Conservation (phyloP, 1,140 invertebrate genomes). For the Ephestia elutella region DNA sequence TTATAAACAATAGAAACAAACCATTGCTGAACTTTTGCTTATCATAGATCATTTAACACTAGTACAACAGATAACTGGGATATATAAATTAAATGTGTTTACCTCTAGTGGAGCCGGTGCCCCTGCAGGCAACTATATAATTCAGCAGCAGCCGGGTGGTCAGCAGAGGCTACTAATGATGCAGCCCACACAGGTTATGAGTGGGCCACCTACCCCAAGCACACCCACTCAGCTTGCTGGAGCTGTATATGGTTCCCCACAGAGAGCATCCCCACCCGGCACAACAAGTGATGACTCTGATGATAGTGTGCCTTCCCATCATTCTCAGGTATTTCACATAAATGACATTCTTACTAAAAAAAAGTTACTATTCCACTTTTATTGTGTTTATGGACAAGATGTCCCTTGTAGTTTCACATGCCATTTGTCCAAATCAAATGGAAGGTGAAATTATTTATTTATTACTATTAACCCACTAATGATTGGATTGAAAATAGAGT, state of each 20-base stretch:
- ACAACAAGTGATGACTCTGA: conserved; percentile 91
- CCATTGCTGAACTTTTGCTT: no score
- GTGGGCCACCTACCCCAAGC: conserved; percentile 73
- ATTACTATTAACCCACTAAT: no score
- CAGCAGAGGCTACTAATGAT: conserved; percentile 77
- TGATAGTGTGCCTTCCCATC: conserved; percentile 84
- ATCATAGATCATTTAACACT: not conserved
- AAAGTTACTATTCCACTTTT: not conserved
- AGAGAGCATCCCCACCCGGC: conserved; percentile 75
- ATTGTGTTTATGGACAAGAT: not conserved
- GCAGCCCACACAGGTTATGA: conserved; percentile 77
- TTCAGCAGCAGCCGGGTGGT: conserved; percentile 78
- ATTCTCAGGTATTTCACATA: conserved; percentile 48
- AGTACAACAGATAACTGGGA: no score
- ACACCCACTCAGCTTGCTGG: conserved; percentile 72
- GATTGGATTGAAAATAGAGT: no score
- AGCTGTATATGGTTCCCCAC: conserved; percentile 74
- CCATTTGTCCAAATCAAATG: no score
- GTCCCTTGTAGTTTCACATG: no score
- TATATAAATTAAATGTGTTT: not conserved
- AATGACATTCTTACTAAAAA: not conserved
- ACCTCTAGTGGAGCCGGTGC: conserved; percentile 53
- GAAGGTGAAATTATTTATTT: no score
- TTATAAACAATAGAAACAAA: no score
- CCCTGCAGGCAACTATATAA: conserved; percentile 70